Evolutionary conservation across 2,888 invertebrate species (phyloP).

Genomic region (Zaprionus bogoriensis): DNA sequence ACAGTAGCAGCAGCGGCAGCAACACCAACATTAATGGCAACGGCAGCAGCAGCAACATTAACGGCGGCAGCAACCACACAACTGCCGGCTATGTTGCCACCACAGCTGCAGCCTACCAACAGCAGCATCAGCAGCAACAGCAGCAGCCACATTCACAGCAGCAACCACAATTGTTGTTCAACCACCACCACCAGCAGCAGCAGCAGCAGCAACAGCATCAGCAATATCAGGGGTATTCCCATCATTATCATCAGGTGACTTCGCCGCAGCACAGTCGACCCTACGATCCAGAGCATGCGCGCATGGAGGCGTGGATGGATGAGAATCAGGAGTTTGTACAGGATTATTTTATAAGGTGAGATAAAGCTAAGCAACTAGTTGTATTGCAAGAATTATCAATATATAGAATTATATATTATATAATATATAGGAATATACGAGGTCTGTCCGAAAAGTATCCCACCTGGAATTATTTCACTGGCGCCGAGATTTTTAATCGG

Average conservation of each 20-base stretch:
- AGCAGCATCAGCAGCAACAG: conserved; percentile 37
- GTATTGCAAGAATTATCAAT: no score
- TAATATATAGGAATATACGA: no score
- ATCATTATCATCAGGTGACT: conserved; percentile 54
- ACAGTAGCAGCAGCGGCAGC: conserved; percentile 20
- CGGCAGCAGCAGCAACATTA: conserved; percentile 11
- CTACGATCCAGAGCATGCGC: conserved; percentile 93
- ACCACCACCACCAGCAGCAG: conserved; percentile 37
- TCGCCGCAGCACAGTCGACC: conserved; percentile 81
- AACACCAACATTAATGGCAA: conserved; percentile 11
- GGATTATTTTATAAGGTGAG: conserved; percentile 95
- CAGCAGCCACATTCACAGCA: conserved; percentile 47
- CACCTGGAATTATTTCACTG: no score
- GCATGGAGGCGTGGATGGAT: conserved; percentile 97
- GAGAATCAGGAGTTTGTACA: conserved; percentile 98
- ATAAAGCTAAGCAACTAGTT: background rate
- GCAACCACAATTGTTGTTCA: conserved; percentile 21
- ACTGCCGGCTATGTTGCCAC: conserved; percentile 37
- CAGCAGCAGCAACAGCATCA: conserved; percentile 50
- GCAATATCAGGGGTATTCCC: conserved; percentile 55
- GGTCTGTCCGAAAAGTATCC: no score
- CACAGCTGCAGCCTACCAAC: conserved; percentile 67
- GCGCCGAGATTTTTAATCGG: no score
- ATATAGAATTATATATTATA: no score
- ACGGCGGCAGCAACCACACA: conserved; percentile 23